Percentiles rank a stretch among this genome's conserved stretches.
Conservation (phyloP, 1,140 invertebrate species). For the Aphelinus certus region DNA sequence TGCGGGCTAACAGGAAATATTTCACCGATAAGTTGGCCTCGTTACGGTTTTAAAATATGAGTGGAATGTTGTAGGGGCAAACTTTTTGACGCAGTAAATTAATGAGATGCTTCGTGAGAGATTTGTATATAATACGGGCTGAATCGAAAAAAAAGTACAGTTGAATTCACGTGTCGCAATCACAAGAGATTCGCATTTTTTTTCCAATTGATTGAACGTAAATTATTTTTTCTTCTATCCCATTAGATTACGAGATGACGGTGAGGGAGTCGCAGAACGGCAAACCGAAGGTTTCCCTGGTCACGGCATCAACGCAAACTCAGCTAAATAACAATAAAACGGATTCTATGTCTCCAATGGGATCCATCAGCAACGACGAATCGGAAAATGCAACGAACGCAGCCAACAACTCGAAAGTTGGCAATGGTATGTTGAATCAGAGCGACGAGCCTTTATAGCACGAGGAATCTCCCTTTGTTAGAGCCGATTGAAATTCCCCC, state of each 20-base stretch:
- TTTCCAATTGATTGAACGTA: not conserved
- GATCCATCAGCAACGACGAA: slow-evolving; percentile 42
- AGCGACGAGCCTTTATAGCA: slow-evolving; percentile 57
- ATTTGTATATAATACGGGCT: too few relatives aligned
- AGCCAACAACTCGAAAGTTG: slow-evolving; percentile 51
- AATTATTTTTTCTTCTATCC: not conserved
- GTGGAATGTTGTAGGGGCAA: too few relatives aligned
- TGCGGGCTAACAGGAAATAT: too few relatives aligned
- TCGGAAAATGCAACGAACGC: slow-evolving; percentile 42
- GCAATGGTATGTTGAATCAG: slow-evolving; percentile 54
- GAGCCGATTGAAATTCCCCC: too few relatives aligned
- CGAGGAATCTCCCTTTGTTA: slow-evolving; percentile 17
- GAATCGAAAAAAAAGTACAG: too few relatives aligned
- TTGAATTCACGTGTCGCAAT: too few relatives aligned
- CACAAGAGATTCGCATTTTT: too few relatives aligned
- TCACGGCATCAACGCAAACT: slow-evolving; percentile 37
- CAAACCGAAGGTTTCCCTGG: slow-evolving; percentile 26
- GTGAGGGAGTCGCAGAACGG: slow-evolving; percentile 36
- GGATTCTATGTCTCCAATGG: slow-evolving; percentile 42
- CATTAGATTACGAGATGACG: slow-evolving; percentile 29
- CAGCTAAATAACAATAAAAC: slow-evolving; percentile 44
- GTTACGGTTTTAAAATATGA: too few relatives aligned
- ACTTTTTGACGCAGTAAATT: too few relatives aligned
- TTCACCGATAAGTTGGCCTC: too few relatives aligned
- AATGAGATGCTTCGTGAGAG: too few relatives aligned